Evolutionary conservation across 2,797 vertebrate species (phyloP).

Genomic region (Emydoidea blandingii): DNA sequence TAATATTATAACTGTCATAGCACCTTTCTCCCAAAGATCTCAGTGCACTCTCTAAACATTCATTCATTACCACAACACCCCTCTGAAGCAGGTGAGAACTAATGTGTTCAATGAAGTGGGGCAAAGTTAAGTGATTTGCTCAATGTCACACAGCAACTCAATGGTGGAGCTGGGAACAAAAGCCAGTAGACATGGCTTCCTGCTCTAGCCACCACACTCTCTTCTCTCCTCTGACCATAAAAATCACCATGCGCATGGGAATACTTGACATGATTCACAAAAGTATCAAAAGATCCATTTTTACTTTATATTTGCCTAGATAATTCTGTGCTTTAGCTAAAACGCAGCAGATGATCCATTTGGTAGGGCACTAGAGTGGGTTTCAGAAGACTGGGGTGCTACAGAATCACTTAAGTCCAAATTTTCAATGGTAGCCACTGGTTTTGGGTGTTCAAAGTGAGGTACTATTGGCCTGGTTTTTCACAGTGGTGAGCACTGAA

Average conservation of each 20-base stretch:
- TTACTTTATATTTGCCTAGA: not conserved
- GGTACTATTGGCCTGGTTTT: not conserved
- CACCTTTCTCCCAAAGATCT: not conserved
- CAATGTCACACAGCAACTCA: not conserved
- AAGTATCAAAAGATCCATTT: accelerated
- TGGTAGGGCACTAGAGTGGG: not conserved
- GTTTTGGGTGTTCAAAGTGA: not conserved
- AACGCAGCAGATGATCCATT: not conserved
- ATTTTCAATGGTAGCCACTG: not conserved
- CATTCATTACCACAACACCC: accelerated
- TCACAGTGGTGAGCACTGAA: not conserved
- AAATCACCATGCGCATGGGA: not conserved
- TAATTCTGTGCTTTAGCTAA: not conserved
- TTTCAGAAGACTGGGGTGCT: not conserved
- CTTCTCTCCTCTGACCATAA: not conserved
- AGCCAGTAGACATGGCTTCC: not conserved
- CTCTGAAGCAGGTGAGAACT: not conserved
- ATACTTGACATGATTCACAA: not conserved
- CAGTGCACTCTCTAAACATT: accelerated
- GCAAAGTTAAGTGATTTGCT: not conserved
- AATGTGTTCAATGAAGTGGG: not conserved
- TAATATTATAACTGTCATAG: not conserved
- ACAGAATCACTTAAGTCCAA: not conserved
- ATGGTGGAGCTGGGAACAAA: not conserved
- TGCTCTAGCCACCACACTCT: not conserved